These are phyloP conservation scores for Subacronicta megacephala DNA, from an alignment of 2,888 invertebrate species.

Conservation along the genomic window DNA sequence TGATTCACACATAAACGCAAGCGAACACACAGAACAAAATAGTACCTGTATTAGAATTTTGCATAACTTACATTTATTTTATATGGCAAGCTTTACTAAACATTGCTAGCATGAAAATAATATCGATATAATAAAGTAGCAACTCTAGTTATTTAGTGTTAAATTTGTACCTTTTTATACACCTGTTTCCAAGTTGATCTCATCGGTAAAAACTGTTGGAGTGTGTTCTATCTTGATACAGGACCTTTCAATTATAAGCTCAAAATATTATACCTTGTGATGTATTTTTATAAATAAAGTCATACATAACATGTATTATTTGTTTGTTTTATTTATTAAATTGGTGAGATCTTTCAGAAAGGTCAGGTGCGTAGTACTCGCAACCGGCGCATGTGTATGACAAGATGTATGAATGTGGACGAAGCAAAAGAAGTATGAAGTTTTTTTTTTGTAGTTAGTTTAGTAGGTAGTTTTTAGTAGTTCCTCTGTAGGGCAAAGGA, in stretches of 20 bases:
- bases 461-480: too few species aligned
- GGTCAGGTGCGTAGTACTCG: too few species aligned
- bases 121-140: conserved; percentile 30
- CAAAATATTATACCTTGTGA: conserved; percentile 87
- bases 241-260: conserved; percentile 86
- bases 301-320: conserved; percentile 53
- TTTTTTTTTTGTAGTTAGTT: too few species aligned
- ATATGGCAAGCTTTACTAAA: conserved; percentile 12
- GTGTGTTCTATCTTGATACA: conserved; percentile 86
- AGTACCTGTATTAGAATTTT: too few species aligned
- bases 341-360: too few species aligned
- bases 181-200: conserved; percentile 57
- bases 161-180: conserved; percentile 61
- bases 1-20: too few species aligned
- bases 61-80: conserved; percentile 27
- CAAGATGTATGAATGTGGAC: too few species aligned
- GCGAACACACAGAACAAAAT: too few species aligned
- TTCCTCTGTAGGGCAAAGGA: too few species aligned
- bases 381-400: too few species aligned
- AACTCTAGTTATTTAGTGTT: conserved; percentile 62
- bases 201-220: conserved; percentile 81
- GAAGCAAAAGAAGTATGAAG: too few species aligned
- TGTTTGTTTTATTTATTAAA: conserved; percentile 33
- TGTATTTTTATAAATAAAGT: conserved; percentile 88
- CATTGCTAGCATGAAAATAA: conserved; percentile 33